These are phyloP conservation scores for Engraulis encrasicolus DNA, from an alignment of 2,113 vertebrate genomes.

Conservation along the genomic window DNA sequence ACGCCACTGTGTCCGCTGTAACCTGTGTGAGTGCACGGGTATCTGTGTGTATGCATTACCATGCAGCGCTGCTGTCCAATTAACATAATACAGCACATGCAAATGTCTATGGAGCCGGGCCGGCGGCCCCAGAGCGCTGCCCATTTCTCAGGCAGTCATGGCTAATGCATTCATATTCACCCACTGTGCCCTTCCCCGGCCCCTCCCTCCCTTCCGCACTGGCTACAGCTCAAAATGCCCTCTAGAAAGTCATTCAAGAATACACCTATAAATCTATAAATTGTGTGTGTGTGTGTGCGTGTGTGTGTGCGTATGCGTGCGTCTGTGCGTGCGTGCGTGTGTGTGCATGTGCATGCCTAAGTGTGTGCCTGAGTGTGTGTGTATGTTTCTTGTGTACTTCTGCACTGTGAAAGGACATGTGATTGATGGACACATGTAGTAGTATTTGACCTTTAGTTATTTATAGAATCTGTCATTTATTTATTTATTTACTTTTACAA, in stretches of 20 bases:
- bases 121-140: background rate
- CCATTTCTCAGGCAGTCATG: background rate
- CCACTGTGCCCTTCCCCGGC: background rate
- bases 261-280: background rate
- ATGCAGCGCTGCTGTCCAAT: background rate
- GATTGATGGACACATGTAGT: too few species aligned
- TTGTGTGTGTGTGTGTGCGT: too few species aligned
- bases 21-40: background rate
- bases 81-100: constrained; percentile 4
- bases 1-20: too few species aligned
- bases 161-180: background rate
- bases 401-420: background rate
- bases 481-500: too few species aligned
- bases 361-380: too few species aligned
- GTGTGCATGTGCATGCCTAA: too few species aligned
- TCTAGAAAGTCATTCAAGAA: background rate
- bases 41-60: background rate
- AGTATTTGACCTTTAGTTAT: background rate
- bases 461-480: too few species aligned
- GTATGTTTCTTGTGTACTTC: too few species aligned
- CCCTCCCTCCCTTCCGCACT: background rate
- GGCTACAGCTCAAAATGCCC: background rate
- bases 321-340: too few species aligned
- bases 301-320: too few species aligned
- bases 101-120: background rate